phyloP scores from a whole-genome alignment of 2,888 invertebrate species.

The Iphiclides podalirius region DNA sequence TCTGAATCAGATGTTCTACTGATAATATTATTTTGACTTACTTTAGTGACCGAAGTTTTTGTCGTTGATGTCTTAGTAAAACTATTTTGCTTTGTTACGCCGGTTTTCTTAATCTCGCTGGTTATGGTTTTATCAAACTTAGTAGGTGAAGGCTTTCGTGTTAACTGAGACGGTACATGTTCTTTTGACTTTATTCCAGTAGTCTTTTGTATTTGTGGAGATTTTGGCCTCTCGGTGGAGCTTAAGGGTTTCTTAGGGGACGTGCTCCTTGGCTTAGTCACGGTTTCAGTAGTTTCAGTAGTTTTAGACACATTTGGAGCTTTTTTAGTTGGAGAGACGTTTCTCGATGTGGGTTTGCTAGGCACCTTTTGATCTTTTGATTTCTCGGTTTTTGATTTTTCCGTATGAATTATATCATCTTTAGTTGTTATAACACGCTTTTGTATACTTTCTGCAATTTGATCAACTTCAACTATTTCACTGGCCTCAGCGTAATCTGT shows the following conservation, averaged over 20 bases:
- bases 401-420: slow-evolving; percentile 25
- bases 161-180: slow-evolving; percentile 44
- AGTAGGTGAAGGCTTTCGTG: slow-evolving; percentile 51
- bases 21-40: slow-evolving; percentile 35
- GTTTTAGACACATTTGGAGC: slow-evolving; percentile 35
- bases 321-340: slow-evolving; percentile 60
- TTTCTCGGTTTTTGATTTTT: slow-evolving; percentile 38
- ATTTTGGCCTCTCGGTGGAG: slow-evolving; percentile 54
- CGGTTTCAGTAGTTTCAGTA: slow-evolving; percentile 40
- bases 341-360: slow-evolving; percentile 52
- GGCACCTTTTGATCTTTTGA: slow-evolving; percentile 41
- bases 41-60: slow-evolving; percentile 42
- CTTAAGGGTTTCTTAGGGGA: slow-evolving; percentile 48
- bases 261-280: slow-evolving; percentile 14
- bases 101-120: slow-evolving; percentile 50
- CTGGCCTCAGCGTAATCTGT: slow-evolving; percentile 30
- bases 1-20: slow-evolving; percentile 50
- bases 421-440: slow-evolving; percentile 27
- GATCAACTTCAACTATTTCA: slow-evolving; percentile 22
- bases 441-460: slow-evolving; percentile 25
- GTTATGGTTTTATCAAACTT: slow-evolving; percentile 50
- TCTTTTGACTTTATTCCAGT: slow-evolving; percentile 56
- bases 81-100: slow-evolving; percentile 49
- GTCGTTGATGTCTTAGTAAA: slow-evolving; percentile 42
- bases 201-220: slow-evolving; percentile 57